These are phyloP conservation scores for Megatriorchis doriae DNA, from an alignment of 2,113 vertebrate genomes.

Conservation along the genomic window DNA sequence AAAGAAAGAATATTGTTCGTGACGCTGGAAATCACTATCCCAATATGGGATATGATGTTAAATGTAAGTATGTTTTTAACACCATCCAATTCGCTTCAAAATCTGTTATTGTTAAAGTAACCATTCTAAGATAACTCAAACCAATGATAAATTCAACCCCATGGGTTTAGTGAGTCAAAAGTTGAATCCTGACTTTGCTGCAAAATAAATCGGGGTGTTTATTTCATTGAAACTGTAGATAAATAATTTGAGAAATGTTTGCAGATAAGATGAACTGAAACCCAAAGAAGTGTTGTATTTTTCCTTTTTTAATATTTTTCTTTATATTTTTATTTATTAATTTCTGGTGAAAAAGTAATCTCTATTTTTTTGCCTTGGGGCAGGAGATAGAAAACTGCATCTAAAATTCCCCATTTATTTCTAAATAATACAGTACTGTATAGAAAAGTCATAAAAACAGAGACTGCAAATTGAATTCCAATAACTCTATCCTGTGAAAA, in stretches of 20 bases:
- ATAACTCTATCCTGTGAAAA: constrained; percentile 55
- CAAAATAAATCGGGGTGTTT: not conserved
- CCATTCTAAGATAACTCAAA: not conserved
- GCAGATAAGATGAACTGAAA: not conserved
- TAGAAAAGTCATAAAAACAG: constrained; percentile 56
- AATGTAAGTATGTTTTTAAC: not conserved
- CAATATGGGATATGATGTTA: not conserved
- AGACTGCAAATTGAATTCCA: constrained; percentile 63
- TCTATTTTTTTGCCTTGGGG: not conserved
- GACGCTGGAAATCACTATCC: not conserved
- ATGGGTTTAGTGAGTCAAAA: not conserved
- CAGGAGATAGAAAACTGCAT: constrained; percentile 1
- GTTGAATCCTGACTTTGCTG: not conserved
- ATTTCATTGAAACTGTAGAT: not conserved
- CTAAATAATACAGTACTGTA: constrained; percentile 48
- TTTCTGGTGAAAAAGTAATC: not conserved
- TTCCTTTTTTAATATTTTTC: not conserved
- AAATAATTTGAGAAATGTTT: not conserved
- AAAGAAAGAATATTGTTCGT: not conserved
- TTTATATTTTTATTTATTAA: not conserved
- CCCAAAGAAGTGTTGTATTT: not conserved
- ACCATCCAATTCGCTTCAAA: not conserved
- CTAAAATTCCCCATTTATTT: constrained; percentile 45
- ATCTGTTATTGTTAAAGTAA: not conserved
- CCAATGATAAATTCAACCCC: not conserved